These are phyloP conservation scores for Triplophysa bombifrons DNA, from an alignment of 2,797 vertebrate genomes.

Conservation along the genomic window DNA sequence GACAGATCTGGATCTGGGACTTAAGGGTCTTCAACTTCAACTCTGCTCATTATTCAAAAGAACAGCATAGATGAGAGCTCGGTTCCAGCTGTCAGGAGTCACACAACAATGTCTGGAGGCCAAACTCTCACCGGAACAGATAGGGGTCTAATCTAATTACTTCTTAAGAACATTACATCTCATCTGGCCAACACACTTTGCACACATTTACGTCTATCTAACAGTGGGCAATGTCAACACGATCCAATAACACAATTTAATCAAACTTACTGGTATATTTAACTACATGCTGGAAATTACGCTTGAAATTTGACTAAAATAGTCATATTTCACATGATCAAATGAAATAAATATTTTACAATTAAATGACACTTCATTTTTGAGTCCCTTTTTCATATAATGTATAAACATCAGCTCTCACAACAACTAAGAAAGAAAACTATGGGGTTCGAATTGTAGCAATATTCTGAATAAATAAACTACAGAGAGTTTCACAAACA, in stretches of 20 bases:
- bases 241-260: not conserved
- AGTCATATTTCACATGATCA: no score
- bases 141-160: not conserved
- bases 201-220: not conserved
- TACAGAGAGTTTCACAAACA: no score
- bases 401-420: no score
- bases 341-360: no score
- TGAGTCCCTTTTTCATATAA: no score
- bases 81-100: conserved; percentile 2
- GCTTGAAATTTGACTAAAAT: no score
- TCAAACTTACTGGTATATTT: not conserved
- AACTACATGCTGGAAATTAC: not conserved
- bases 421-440: no score
- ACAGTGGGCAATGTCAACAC: not conserved
- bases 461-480: no score
- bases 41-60: not conserved
- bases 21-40: not conserved
- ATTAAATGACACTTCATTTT: no score
- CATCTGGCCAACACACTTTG: not conserved
- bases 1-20: not conserved
- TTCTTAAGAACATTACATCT: conserved; percentile 2
- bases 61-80: not conserved
- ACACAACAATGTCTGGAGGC: not conserved
- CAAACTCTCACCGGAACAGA: not conserved
- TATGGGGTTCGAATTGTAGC: no score